These are phyloP conservation scores for Hydrolagus colliei DNA, from an alignment of 2,797 vertebrate species.

Conservation along the genomic window DNA sequence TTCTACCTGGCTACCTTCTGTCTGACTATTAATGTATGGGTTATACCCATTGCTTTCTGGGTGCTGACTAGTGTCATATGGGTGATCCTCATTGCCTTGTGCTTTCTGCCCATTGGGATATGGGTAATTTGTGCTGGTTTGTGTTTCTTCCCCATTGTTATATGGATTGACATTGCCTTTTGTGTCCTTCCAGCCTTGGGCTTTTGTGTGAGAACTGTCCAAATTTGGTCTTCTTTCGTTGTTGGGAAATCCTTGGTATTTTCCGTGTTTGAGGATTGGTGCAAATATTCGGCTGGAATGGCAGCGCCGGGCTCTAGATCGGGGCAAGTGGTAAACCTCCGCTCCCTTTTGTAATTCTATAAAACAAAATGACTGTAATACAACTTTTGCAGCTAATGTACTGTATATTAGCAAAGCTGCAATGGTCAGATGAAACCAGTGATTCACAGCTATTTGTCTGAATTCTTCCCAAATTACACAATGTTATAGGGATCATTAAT, in stretches of 20 bases:
- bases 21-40: no score
- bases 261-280: neutral
- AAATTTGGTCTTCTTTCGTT: neutral
- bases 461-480: neutral
- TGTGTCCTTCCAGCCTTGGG: neutral
- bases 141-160: no score
- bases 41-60: no score
- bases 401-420: neutral
- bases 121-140: no score
- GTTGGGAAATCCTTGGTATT: neutral
- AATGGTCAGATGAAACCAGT: neutral
- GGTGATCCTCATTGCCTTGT: no score
- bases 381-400: neutral
- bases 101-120: no score
- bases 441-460: neutral
- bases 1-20: no score
- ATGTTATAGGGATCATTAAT: neutral
- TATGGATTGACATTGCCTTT: neutral
- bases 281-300: neutral
- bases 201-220: neutral
- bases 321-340: neutral
- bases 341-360: neutral
- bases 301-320: slow-evolving; percentile 11
- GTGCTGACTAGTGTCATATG: no score
- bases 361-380: neutral